A percentile compares a stretch with the other conserved stretches of the same genome.
phyloP scores from a whole-genome alignment of 2,797 vertebrate genomes.

The Rhynchonycteris naso region DNA sequence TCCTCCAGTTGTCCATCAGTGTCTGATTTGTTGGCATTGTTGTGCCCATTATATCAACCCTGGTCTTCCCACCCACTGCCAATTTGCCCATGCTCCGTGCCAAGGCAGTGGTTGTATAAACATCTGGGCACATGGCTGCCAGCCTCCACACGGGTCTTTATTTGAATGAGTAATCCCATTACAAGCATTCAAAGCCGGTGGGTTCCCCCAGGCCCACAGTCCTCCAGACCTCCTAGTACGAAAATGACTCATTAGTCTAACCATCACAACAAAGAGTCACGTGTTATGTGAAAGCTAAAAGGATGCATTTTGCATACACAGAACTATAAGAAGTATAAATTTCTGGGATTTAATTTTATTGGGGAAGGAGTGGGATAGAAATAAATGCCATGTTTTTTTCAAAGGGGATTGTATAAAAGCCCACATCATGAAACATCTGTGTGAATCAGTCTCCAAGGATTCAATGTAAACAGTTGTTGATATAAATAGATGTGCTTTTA shows the following conservation, averaged over 20 bases:
- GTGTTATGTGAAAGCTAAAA: background rate
- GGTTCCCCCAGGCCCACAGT: background rate
- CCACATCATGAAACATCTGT: conserved; percentile 58
- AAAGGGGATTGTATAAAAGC: conserved; percentile 1
- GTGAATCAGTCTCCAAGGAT: conserved; percentile 14
- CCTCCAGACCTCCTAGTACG: background rate
- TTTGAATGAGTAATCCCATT: background rate
- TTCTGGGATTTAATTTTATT: conserved; percentile 50
- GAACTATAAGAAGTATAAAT: conserved; percentile 24
- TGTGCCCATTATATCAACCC: rapidly evolving
- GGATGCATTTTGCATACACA: background rate
- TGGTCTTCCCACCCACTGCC: background rate
- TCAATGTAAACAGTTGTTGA: conserved; percentile 6
- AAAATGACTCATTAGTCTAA: background rate
- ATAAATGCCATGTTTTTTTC: conserved; percentile 45
- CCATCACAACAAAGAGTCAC: conserved; percentile 51
- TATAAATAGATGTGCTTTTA: conserved; percentile 75
- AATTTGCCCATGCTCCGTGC: background rate
- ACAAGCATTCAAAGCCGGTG: background rate
- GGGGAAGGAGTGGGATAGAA: background rate
- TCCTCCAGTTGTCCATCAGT: rapidly evolving
- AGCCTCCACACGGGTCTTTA: background rate
- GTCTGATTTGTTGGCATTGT: rapidly evolving
- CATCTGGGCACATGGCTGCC: background rate
- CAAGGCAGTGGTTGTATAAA: background rate